Percentiles rank a stretch among this genome's conserved stretches.
phyloP scores from a whole-genome alignment of 2,888 invertebrate genomes.

The Baronia brevicornis region DNA sequence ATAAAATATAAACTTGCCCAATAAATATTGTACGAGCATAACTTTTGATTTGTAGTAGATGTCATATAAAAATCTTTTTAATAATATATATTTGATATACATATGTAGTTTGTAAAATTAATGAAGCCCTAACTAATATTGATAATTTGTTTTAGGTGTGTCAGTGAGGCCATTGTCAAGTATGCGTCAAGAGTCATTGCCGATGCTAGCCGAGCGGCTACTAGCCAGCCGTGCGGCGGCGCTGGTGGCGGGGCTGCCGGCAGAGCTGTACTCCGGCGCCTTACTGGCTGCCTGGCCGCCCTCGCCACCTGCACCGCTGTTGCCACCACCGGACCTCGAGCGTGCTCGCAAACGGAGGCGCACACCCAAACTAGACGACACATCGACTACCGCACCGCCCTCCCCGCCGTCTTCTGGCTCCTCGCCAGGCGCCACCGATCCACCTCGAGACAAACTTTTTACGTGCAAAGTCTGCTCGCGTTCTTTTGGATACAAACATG shows the following conservation, averaged over 20 bases:
- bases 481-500: conserved; percentile 95
- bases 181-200: conserved; percentile 68
- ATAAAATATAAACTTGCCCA: too few species aligned
- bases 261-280: conserved; percentile 79
- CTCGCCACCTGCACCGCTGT: conserved; percentile 73
- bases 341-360: conserved; percentile 66
- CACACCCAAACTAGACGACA: conserved; percentile 62
- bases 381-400: conserved; percentile 42
- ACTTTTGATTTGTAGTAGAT: too few species aligned
- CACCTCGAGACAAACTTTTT: conserved; percentile 86
- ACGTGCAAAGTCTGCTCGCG: conserved; percentile 91
- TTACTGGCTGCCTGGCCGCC: conserved; percentile 75
- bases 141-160: conserved; percentile 49
- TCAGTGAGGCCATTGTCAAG: conserved; percentile 66
- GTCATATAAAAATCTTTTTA: too few species aligned
- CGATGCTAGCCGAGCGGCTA: conserved; percentile 69
- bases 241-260: conserved; percentile 74
- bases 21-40: too few species aligned
- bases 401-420: conserved; percentile 69
- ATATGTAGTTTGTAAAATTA: too few species aligned
- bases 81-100: conserved; percentile 1
- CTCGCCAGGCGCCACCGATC: conserved; percentile 64
- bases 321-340: conserved; percentile 61
- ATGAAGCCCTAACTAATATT: too few species aligned
- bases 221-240: conserved; percentile 71